These are phyloP conservation scores for Drosophila subobscura DNA, from an alignment of 1,140 invertebrate genomes.

Conservation along the genomic window DNA sequence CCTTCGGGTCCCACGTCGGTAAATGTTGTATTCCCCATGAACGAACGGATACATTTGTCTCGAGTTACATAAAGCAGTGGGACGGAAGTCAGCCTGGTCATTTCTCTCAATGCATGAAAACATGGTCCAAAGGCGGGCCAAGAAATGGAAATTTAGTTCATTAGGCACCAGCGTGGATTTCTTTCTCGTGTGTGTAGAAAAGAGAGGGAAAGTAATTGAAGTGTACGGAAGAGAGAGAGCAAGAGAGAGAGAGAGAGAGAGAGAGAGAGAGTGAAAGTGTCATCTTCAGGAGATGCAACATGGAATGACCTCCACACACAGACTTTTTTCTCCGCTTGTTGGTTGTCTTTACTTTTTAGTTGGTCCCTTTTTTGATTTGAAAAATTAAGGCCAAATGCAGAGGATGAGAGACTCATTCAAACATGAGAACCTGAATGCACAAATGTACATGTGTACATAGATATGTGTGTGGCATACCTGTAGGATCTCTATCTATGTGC, in stretches of 20 bases:
- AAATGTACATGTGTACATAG: too few relatives aligned
- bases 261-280: conserved; percentile 19
- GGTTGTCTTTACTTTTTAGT: conserved; percentile 1
- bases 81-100: too few relatives aligned
- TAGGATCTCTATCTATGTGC: too few relatives aligned
- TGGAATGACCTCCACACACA: conserved; percentile 40
- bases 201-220: background rate
- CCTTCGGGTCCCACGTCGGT: too few relatives aligned
- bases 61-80: background rate
- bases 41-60: background rate
- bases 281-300: conserved; percentile 47
- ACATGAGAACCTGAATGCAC: background rate
- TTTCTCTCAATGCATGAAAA: background rate
- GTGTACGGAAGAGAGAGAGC: too few relatives aligned
- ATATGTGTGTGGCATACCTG: too few relatives aligned
- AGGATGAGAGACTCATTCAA: conserved; percentile 4
- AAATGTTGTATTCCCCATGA: too few relatives aligned
- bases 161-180: conserved; percentile 47
- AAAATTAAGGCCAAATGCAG: conserved; percentile 60
- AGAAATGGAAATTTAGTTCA: conserved; percentile 71
- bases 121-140: conserved; percentile 11
- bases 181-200: background rate
- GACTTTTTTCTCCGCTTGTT: background rate
- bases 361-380: conserved; percentile 41
- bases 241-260: too few relatives aligned